Percentiles rank a stretch among this genome's conserved stretches.
phyloP scores from a whole-genome alignment of 2,797 vertebrate genomes.

The Euphonia xanthogaster region DNA sequence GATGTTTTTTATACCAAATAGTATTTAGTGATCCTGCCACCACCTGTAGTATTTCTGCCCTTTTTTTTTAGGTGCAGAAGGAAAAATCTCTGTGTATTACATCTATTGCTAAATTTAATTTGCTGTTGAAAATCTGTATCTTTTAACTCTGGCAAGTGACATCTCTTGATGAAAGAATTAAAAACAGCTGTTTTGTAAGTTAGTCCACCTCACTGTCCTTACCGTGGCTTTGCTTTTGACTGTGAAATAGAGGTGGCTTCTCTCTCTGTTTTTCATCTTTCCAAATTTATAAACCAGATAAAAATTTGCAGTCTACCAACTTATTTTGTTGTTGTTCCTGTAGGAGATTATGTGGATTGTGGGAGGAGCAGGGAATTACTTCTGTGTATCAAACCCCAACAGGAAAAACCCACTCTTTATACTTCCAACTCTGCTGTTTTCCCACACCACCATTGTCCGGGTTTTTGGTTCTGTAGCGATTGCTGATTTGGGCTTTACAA shows the following conservation, averaged over 20 bases:
- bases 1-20: background rate
- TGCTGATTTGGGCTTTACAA: background rate
- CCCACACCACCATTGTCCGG: background rate
- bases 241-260: background rate
- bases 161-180: background rate
- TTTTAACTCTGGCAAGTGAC: background rate
- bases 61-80: background rate
- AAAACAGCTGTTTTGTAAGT: background rate
- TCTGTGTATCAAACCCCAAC: background rate
- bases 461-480: background rate
- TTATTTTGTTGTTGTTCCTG: background rate
- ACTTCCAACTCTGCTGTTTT: background rate
- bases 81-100: background rate
- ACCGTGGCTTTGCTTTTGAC: background rate
- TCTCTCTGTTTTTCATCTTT: background rate
- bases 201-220: background rate
- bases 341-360: slow-evolving; percentile 1
- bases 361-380: slow-evolving; percentile 11
- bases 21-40: background rate
- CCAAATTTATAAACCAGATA: background rate
- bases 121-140: background rate
- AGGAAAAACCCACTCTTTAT: background rate
- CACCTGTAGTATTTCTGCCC: background rate
- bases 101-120: background rate
- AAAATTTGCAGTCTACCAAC: background rate